phyloP scores from a whole-genome alignment of 2,888 invertebrate species.

The Cheilosia impressa region DNA sequence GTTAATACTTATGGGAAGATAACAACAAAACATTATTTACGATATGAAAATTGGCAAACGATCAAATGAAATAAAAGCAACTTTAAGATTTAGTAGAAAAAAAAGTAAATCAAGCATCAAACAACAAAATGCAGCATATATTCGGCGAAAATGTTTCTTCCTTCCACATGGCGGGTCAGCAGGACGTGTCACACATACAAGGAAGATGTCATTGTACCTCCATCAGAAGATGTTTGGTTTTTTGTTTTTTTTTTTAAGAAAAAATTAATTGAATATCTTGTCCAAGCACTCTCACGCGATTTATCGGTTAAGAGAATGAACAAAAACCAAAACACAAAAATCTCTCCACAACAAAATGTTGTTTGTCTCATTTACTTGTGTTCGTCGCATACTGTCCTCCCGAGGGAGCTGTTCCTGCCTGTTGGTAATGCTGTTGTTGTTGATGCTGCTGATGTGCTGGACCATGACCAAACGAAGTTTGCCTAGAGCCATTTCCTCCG shows the following conservation, averaged over 20 bases:
- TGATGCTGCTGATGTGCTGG: constrained; percentile 56
- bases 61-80: constrained; percentile 7
- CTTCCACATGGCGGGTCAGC: constrained; percentile 51
- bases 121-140: constrained; percentile 75
- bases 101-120: constrained; percentile 68
- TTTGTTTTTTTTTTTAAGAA: neutral
- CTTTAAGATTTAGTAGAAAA: constrained; percentile 32
- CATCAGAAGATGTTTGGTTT: constrained; percentile 43
- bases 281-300: constrained; percentile 41
- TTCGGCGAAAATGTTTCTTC: constrained; percentile 64
- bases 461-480: constrained; percentile 67
- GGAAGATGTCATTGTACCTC: constrained; percentile 57
- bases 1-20: neutral
- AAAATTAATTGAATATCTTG: constrained; percentile 37
- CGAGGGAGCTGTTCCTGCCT: constrained; percentile 42
- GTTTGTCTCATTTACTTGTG: constrained; percentile 76
- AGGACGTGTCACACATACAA: constrained; percentile 46
- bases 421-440: constrained; percentile 64
- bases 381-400: constrained; percentile 75
- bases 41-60: constrained; percentile 14
- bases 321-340: constrained; percentile 65
- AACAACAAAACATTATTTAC: neutral
- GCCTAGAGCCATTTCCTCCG: constrained; percentile 74
- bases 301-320: constrained; percentile 52
- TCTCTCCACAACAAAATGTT: constrained; percentile 50